Evolutionary conservation across 1,140 invertebrate species (phyloP), one percentile per base, ranked within the genome.

Genomic region (Sarcophaga peregrina): DNA sequence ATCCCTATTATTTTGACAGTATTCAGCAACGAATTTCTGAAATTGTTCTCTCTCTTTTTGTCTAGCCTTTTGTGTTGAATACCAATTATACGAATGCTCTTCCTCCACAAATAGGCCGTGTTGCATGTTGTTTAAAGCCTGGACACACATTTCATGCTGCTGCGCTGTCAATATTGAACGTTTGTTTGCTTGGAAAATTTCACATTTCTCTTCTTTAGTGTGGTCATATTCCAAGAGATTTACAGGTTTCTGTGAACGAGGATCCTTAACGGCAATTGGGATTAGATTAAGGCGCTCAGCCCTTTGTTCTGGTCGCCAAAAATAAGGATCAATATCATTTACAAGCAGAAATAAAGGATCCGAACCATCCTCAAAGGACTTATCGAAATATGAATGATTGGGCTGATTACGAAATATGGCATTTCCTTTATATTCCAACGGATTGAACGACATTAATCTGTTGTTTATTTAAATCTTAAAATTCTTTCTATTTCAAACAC

Each of bases 401-500:
- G 83, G 83, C 37, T 83, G 83, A 78, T 83, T 68, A 0, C 80
- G 80, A 13, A 83, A 83, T 25, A 82, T 62, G 11, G 50, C 9
- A 25, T 83, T 13, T 9, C n/a, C 62, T 25, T 68, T 68, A 25
- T 25, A 68, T 13, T 52, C 50, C 2, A 13, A 1, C 5, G 9
- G 50, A 10, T 52, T 52, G 4, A 37, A 37, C 25, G 25, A 37
- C 25, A 37, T 37, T 37, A 37, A 37, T 37, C 25, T 37, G 25
- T 37, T 37, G 25, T 37, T 37, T 37, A 37, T 37, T 37, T 37
- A 37, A 37, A 37, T 37, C 25, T 37, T 37, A 37, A 37, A 37
- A 37, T 37, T 37, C 1, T 58, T 58, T 58, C n/a, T 7, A 58
- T 58, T 58, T 62, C 2, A n/a, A 15, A 62, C 11, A 62, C 11